Evolutionary conservation across 2,113 vertebrate species (phyloP), one percentile per base, ranked within the genome.

Genomic region (Oceanites oceanicus): DNA sequence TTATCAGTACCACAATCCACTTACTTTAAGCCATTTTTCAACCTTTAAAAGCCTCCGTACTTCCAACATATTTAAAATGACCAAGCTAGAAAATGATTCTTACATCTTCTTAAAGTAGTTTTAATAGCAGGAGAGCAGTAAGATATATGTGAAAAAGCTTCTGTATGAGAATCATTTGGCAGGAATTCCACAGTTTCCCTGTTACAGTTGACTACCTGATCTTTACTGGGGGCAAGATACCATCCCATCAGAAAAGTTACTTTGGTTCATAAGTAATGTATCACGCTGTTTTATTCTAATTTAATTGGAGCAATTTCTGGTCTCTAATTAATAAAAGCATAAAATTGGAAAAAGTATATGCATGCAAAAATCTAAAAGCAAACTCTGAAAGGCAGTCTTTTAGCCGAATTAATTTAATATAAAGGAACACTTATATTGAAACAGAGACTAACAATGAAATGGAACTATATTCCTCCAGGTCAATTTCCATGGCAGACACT

Each of bases 251-350:
- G 74, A 40, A 78, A 94, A 94, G 63, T 94, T 92, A 40, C 65
- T 56, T 34, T 7, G 8, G 23, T 67, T 92, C 71, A 86, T 97
- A 92, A 95, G 86, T 94, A 72, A 85, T 92, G 55, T 44, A 89
- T 63, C 44, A 55, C 94, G 50, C 42, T 62, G 21, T 93, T 92
- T 84, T 78, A 45, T 65, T 89, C 50, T 47, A 19, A 27, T 44
- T 53, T 91, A 96, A 95, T 92, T 87, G 91, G 22, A 96, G 52
- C 78, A 88, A 95, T 96, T 96, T 87, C 74, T 61, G 15, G 25
- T 52, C 55, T 96, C 82, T 75, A 78, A 94, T 97, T 85, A 96
- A 94, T 97, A 97, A 95, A 93, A 92, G 7, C 71, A 30, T 72
- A 92, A 90, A 91, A 78, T 11, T 77, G 59, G 25, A 44, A 72